Evolutionary conservation across 1,140 invertebrate species (phyloP).

Genomic region (Drosophila sucinea): DNA sequence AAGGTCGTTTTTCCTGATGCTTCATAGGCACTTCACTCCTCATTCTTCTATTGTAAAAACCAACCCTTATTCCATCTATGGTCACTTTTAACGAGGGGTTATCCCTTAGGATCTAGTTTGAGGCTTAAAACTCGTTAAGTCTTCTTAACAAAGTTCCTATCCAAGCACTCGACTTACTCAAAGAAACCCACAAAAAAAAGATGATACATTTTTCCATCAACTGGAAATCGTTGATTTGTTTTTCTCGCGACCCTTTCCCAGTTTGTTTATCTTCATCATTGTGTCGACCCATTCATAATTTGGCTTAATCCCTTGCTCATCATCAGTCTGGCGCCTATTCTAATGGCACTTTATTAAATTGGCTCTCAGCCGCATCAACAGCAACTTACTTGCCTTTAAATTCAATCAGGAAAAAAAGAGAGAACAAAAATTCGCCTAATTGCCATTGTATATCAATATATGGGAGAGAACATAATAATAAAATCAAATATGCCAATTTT

Average conservation of each 20-base stretch:
- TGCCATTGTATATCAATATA: slow-evolving; percentile 49
- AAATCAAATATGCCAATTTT: slow-evolving; percentile 67
- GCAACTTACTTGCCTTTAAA: slow-evolving; percentile 15
- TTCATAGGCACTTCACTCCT: too few species aligned
- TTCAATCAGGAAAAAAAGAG: slow-evolving; percentile 54
- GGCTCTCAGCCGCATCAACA: slow-evolving; percentile 30
- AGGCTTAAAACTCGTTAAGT: slow-evolving; percentile 1
- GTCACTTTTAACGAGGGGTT: too few species aligned
- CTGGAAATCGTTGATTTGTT: slow-evolving; percentile 2
- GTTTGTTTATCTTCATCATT: not conserved
- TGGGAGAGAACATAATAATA: slow-evolving; percentile 43
- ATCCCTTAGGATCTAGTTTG: not conserved
- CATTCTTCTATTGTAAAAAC: too few species aligned
- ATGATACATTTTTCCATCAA: not conserved
- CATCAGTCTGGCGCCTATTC: slow-evolving; percentile 28
- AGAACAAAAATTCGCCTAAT: slow-evolving; percentile 45
- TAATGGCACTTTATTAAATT: slow-evolving; percentile 72
- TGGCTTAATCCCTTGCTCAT: slow-evolving; percentile 27
- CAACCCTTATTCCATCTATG: too few species aligned
- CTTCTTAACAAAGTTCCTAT: not conserved
- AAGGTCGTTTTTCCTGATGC: too few species aligned
- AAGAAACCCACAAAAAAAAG: not conserved
- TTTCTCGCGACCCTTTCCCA: slow-evolving; percentile 4
- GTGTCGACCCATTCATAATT: slow-evolving; percentile 1
- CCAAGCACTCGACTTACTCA: not conserved